Evolutionary conservation across 2,888 invertebrate genomes (phyloP).

Genomic region (Dynastes hyllus): DNA sequence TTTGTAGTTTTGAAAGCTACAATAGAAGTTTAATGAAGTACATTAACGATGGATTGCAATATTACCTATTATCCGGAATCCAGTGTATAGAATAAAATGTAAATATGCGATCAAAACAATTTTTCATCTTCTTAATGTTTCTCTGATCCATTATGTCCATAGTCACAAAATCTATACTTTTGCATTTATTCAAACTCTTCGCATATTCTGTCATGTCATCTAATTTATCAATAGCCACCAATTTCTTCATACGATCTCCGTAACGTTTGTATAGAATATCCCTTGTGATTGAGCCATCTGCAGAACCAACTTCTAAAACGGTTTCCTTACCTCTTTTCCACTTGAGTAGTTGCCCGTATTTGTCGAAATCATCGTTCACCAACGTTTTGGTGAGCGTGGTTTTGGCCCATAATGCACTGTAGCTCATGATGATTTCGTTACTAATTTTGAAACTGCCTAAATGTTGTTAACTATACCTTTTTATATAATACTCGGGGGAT

Average conservation of each 20-base stretch:
- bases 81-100: neutral
- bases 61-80: conserved; percentile 26
- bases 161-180: conserved; percentile 1
- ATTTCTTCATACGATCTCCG: neutral
- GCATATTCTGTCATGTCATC: neutral
- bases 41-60: no score
- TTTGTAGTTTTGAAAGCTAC: no score
- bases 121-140: neutral
- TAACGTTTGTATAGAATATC: neutral
- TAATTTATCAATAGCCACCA: conserved; percentile 16
- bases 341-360: neutral
- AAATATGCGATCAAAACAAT: conserved; percentile 20
- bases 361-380: neutral
- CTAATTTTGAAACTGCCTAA: neutral
- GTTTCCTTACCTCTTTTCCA: neutral
- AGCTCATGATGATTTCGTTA: neutral
- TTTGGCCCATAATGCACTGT: neutral
- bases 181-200: neutral
- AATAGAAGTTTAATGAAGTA: no score
- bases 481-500: no score
- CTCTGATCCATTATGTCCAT: conserved; percentile 23
- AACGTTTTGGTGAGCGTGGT: neutral
- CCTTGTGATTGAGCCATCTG: conserved; percentile 8
- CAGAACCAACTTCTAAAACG: conserved; percentile 27
- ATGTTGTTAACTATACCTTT: neutral